Evolutionary conservation across 2,113 vertebrate species (phyloP).

Genomic region (Callipepla squamata): DNA sequence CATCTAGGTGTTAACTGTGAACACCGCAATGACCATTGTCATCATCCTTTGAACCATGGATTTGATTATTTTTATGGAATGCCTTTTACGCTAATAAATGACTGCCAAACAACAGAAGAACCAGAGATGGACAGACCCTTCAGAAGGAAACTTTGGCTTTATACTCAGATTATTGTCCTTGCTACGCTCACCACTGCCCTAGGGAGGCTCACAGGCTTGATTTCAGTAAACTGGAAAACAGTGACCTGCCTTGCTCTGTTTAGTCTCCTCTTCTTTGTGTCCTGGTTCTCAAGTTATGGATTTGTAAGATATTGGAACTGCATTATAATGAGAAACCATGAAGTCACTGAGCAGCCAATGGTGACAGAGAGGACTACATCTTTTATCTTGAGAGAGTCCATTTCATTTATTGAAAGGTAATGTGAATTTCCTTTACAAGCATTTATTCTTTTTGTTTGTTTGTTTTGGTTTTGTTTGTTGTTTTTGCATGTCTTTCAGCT

Average conservation of each 20-base stretch:
- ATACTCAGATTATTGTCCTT: conserved; percentile 58
- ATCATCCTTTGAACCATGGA: conserved; percentile 90
- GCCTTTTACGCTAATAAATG: conserved; percentile 83
- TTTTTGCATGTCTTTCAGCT: neutral
- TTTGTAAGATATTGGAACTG: conserved; percentile 86
- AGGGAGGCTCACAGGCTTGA: conserved; percentile 57
- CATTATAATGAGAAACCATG: conserved; percentile 88
- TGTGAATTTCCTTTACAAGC: neutral
- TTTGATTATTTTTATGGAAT: conserved; percentile 91
- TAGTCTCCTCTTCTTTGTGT: conserved; percentile 29
- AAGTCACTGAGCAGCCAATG: conserved; percentile 90
- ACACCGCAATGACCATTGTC: conserved; percentile 83
- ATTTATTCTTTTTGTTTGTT: neutral
- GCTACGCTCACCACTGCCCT: conserved; percentile 72
- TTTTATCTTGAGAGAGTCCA: conserved; percentile 80
- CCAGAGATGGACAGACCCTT: conserved; percentile 69
- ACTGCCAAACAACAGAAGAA: conserved; percentile 78
- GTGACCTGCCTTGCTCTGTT: conserved; percentile 32
- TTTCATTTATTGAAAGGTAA: conserved; percentile 86
- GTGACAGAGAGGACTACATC: conserved; percentile 62
- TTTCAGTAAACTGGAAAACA: conserved; percentile 45
- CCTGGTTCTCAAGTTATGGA: conserved; percentile 75
- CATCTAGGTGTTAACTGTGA: conserved; percentile 91
- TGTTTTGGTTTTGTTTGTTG: neutral
- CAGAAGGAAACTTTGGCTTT: conserved; percentile 57